Evolutionary conservation across 1,140 invertebrate genomes (phyloP).

Genomic region (Drosophila nigrodunni): DNA sequence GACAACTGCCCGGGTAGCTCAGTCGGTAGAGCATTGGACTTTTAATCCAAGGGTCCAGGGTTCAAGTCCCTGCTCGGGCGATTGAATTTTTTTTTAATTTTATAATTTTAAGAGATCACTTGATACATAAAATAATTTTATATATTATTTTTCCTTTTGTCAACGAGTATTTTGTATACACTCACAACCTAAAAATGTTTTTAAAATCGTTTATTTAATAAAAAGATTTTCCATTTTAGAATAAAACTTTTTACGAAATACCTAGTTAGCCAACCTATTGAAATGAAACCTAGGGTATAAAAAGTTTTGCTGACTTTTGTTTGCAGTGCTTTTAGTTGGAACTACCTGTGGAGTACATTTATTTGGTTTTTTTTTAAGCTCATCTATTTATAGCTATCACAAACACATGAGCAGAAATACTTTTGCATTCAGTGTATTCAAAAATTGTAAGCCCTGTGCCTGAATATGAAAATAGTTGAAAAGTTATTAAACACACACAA

Average conservation of each 20-base stretch:
- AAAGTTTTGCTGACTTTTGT: conserved; percentile 18
- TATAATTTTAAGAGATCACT: too few species aligned
- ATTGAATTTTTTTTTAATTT: not conserved
- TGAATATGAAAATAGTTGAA: not conserved
- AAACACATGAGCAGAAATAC: conserved; percentile 3
- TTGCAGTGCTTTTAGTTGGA: conserved; percentile 7
- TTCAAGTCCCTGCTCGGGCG: conserved; percentile 93
- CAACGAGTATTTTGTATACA: too few species aligned
- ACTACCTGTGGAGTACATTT: conserved; percentile 47
- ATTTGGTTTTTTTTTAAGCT: conserved; percentile 27
- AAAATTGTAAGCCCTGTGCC: not conserved
- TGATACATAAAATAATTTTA: too few species aligned
- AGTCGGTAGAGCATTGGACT: conserved; percentile 92
- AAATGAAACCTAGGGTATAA: not conserved
- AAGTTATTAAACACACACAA: too few species aligned
- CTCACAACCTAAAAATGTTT: too few species aligned
- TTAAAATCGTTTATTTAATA: too few species aligned
- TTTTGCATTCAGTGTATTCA: conserved; percentile 10
- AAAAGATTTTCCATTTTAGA: too few species aligned
- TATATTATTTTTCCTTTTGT: too few species aligned
- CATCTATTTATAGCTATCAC: conserved; percentile 20
- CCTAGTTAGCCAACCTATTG: too few species aligned
- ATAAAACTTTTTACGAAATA: too few species aligned
- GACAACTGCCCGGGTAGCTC: conserved; percentile 88
- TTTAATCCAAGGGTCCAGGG: conserved; percentile 92